phyloP scores from a whole-genome alignment of 2,797 vertebrate genomes.

The Hydrophis major region DNA sequence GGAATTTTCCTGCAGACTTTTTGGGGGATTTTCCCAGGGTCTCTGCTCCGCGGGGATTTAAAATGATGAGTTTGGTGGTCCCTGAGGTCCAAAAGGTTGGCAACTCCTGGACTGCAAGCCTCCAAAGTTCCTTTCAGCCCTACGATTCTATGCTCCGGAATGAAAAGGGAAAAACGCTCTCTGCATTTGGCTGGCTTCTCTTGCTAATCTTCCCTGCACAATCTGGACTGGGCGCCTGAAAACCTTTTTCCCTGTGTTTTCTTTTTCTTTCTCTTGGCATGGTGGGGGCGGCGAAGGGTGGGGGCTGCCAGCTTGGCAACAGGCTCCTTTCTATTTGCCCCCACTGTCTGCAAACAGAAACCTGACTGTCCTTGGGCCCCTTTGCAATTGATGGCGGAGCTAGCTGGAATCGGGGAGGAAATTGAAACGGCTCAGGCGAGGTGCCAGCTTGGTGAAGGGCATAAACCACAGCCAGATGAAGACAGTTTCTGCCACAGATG shows the following conservation, averaged over 20 bases:
- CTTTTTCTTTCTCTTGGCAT: background rate
- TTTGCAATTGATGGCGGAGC: background rate
- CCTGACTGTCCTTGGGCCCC: background rate
- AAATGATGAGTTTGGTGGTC: too few species aligned
- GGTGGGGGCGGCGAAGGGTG: background rate
- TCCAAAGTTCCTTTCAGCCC: background rate
- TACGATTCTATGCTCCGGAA: background rate
- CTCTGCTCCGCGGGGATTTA: too few species aligned
- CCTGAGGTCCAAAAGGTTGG: too few species aligned
- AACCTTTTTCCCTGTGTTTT: background rate
- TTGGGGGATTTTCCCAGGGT: too few species aligned
- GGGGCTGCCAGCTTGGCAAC: background rate
- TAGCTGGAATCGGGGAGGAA: background rate
- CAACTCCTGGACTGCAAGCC: too few species aligned
- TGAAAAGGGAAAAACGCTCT: background rate
- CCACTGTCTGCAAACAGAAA: background rate
- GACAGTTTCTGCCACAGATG: background rate
- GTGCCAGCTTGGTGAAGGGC: background rate
- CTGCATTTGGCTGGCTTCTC: background rate
- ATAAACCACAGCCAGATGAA: background rate
- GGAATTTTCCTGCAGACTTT: too few species aligned
- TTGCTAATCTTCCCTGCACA: background rate
- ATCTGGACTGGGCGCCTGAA: background rate
- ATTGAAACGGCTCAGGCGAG: background rate
- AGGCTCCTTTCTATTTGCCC: constrained; percentile 4